Evolutionary conservation across 2,888 invertebrate species (phyloP).

Genomic region (Laspeyria flexula): DNA sequence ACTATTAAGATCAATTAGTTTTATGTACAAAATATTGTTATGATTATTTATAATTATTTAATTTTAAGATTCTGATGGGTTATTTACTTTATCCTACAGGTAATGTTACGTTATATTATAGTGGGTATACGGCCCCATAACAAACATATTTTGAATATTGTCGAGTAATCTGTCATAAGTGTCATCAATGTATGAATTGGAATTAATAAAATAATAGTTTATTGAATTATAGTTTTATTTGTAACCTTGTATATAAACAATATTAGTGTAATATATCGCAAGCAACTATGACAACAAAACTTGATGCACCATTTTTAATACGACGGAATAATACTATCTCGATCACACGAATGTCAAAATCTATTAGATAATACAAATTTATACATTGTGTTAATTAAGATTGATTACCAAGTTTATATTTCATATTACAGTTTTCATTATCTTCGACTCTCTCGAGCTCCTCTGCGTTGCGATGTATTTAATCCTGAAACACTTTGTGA

Average conservation of each 20-base stretch:
- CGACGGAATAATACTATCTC: too few relatives aligned
- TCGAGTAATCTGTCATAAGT: constrained; percentile 7
- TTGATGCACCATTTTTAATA: too few relatives aligned
- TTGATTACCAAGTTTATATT: too few relatives aligned
- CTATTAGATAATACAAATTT: too few relatives aligned
- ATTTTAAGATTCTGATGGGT: constrained; percentile 21
- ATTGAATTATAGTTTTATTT: constrained; percentile 16
- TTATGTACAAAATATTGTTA: constrained; percentile 33
- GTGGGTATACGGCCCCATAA: constrained; percentile 5
- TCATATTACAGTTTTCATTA: too few relatives aligned
- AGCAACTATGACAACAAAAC: too few relatives aligned
- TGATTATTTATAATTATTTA: constrained; percentile 22
- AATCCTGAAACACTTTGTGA: too few relatives aligned
- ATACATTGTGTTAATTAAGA: too few relatives aligned
- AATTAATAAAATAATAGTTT: constrained; percentile 22
- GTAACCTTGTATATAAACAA: neutral
- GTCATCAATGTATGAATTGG: constrained; percentile 15
- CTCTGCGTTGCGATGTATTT: too few relatives aligned
- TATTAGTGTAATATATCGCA: neutral
- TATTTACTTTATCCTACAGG: constrained; percentile 11
- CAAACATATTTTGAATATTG: constrained; percentile 12
- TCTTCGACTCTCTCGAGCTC: too few relatives aligned
- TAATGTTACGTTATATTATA: constrained; percentile 6
- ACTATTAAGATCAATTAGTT: constrained; percentile 33
- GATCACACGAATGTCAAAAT: too few relatives aligned